Evolutionary conservation across 2,888 invertebrate species (phyloP), one percentile per base, ranked within the genome.

Genomic region (Leptinotarsa peninsularis): DNA sequence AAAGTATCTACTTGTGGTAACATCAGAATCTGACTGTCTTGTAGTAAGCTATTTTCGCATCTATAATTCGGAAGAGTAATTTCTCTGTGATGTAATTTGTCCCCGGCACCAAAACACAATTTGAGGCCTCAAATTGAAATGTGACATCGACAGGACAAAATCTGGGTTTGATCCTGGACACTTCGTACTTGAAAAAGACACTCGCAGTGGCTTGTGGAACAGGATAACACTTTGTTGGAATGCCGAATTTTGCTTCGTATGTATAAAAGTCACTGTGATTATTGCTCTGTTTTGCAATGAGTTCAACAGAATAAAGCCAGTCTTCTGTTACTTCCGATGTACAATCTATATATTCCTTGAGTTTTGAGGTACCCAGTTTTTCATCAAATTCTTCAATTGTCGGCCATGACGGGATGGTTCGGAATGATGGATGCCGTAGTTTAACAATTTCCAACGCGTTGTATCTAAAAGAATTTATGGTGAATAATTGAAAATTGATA

Each of bases 191-290:
- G 67, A 81, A 81, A 60, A 58, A 81, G 5, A 80, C 60, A 49
- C 77, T 77, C 1, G 76, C 81, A 3, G 79, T 80, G 1, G 78
- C 80, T 73, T 82, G 81, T 0, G 78, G 52, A 4, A 82, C 72
- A 15, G 81, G 81, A 67, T 81, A 82, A 43, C 74, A 74, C 23
- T 75, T 76, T 5, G 79, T 78, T 4, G 81, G 81, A 13, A 82
- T 74, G n/a, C 78, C 73, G 49, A 80, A 82, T 50, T 74, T 78
- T 3, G 78, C 80, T 67, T 79, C 76, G 72, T 78, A 79, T 27
- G 43, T 67, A 63, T 74, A 75, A 18, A 73, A 75, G 43, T 77
- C 69, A 58, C 78, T 78, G 33, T 72, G 27, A 15, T 63, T 13
- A 63, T 74, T 71, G 49, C 71, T 72, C n/a, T 43, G 49, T 23